A percentile compares a stretch with the other conserved stretches of the same genome.
Conservation (phyloP, 2,113 vertebrate species). For the Poeciliopsis turrubarensis region DNA sequence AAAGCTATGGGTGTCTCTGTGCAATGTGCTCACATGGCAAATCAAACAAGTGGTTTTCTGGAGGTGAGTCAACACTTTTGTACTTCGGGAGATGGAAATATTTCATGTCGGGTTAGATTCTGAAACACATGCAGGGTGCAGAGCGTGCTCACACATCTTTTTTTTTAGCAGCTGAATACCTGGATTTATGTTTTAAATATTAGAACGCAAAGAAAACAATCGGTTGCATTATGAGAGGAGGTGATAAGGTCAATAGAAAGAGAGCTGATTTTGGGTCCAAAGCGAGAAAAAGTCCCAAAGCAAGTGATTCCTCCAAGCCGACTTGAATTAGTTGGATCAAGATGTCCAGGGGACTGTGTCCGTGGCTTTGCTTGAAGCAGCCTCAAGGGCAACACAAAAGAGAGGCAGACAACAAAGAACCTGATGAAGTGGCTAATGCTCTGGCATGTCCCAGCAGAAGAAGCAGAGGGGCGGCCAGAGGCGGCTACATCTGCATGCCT, state of each 20-base stretch:
- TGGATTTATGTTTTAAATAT: background rate
- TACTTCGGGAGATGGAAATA: constrained; percentile 63
- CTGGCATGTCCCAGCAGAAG: constrained; percentile 77
- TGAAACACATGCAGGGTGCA: constrained; percentile 1
- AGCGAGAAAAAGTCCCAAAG: constrained; percentile 11
- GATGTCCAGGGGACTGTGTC: constrained; percentile 53
- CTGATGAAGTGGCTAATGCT: constrained; percentile 82
- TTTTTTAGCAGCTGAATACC: background rate
- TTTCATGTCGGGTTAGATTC: constrained; percentile 54
- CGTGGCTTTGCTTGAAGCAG: constrained; percentile 60
- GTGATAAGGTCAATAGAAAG: background rate
- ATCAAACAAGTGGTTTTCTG: constrained; percentile 71
- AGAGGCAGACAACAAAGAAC: constrained; percentile 75
- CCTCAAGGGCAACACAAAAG: constrained; percentile 78
- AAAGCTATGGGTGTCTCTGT: constrained; percentile 66
- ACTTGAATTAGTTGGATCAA: constrained; percentile 68
- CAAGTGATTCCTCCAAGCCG: constrained; percentile 51
- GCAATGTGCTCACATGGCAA: constrained; percentile 59
- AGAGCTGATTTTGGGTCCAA: constrained; percentile 32
- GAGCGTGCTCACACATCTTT: background rate
- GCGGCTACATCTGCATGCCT: constrained; percentile 68
- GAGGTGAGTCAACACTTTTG: constrained; percentile 64
- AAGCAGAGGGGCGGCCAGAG: constrained; percentile 64
- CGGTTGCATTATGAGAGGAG: background rate
- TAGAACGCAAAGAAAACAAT: background rate